phyloP scores from a whole-genome alignment of 1,140 invertebrate genomes.

The Lepidurus arcticus region DNA sequence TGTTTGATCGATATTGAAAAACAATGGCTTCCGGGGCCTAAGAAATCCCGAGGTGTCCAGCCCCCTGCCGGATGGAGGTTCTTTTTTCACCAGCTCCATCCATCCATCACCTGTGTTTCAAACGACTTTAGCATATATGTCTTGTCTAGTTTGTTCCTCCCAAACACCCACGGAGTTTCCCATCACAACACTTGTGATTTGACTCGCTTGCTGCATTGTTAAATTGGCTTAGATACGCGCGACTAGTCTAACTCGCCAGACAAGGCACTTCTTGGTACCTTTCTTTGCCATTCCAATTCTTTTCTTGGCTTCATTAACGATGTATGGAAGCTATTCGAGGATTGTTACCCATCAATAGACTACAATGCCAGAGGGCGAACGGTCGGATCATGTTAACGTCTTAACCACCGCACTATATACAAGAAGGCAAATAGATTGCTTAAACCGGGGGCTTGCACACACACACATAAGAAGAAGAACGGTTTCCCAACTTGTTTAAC shows the following conservation, averaged over 20 bases:
- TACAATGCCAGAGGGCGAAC: not conserved
- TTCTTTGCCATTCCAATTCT: not conserved
- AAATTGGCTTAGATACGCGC: not conserved
- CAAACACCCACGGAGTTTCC: constrained; percentile 6
- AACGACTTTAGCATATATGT: not conserved
- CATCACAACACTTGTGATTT: not conserved
- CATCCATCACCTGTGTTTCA: not conserved
- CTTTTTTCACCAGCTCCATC: not conserved
- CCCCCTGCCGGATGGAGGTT: no score
- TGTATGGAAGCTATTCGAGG: not conserved
- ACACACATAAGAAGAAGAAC: not conserved
- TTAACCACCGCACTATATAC: not conserved
- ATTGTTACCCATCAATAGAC: constrained; percentile 1
- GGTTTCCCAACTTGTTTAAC: not conserved
- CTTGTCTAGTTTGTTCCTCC: not conserved
- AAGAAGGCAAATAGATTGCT: not conserved
- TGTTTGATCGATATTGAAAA: constrained; percentile 19
- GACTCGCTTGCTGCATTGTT: not conserved
- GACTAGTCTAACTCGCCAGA: not conserved
- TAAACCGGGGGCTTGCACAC: not conserved
- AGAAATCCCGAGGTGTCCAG: not conserved
- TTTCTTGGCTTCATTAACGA: constrained; percentile 2
- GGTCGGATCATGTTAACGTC: not conserved
- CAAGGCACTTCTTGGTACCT: constrained; percentile 21
- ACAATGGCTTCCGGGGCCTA: constrained; percentile 6